Percentiles rank a stretch among this genome's conserved stretches.
These are phyloP conservation scores for Melanotaenia parkinsoni DNA, from an alignment of 2,797 vertebrate species.

Conservation along the genomic window DNA sequence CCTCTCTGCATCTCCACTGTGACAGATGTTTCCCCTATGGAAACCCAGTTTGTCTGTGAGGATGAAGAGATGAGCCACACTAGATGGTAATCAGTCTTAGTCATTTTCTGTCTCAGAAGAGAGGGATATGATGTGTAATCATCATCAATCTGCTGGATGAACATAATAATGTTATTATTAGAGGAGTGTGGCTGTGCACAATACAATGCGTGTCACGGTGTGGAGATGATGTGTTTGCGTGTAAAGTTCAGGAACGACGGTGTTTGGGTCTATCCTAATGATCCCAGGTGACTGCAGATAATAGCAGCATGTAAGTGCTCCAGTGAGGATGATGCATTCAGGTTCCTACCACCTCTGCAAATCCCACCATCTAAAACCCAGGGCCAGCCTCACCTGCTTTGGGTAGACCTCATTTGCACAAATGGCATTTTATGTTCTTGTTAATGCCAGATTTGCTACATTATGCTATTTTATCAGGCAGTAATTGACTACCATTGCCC, in stretches of 20 bases:
- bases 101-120: constrained; percentile 64
- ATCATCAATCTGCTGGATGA: constrained; percentile 69
- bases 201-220: constrained; percentile 18
- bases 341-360: constrained; percentile 20
- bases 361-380: constrained; percentile 38
- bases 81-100: constrained; percentile 59
- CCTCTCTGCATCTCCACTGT: constrained; percentile 14
- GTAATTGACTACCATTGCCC: constrained; percentile 62
- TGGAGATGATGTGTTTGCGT: constrained; percentile 14
- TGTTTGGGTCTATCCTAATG: constrained; percentile 49
- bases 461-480: constrained; percentile 22
- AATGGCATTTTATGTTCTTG: constrained; percentile 62
- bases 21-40: constrained; percentile 47
- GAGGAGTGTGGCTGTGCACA: constrained; percentile 40
- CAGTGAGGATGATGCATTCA: constrained; percentile 57
- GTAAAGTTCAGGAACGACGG: constrained; percentile 21
- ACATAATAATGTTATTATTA: constrained; percentile 70
- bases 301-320: constrained; percentile 48
- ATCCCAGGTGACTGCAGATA: constrained; percentile 65
- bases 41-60: constrained; percentile 35
- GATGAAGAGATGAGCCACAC: constrained; percentile 48
- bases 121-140: constrained; percentile 64
- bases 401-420: constrained; percentile 61
- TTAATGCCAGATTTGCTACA: constrained; percentile 51
- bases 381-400: constrained; percentile 44